These are phyloP conservation scores for Anguilla obscura DNA, from an alignment of 2,797 vertebrate genomes.

Conservation along the genomic window DNA sequence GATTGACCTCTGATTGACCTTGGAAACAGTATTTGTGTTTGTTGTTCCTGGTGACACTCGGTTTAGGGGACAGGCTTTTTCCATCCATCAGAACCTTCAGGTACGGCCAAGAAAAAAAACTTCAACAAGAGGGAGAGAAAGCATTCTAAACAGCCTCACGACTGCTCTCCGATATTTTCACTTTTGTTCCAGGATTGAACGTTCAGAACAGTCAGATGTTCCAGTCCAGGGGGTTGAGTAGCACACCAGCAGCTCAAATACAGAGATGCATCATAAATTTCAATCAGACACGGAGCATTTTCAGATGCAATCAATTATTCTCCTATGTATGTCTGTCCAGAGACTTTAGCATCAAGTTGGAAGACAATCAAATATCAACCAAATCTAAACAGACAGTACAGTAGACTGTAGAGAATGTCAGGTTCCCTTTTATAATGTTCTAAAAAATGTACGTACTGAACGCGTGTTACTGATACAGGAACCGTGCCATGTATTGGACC, in stretches of 20 bases:
- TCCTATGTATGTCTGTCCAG: neutral
- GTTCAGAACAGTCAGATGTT: neutral
- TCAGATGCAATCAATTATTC: neutral
- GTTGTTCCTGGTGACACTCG: neutral
- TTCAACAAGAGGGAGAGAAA: neutral
- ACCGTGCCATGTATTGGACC: neutral
- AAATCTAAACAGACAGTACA: neutral
- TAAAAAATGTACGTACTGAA: neutral
- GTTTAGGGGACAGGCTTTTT: neutral
- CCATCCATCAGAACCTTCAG: neutral
- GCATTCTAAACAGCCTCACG: neutral
- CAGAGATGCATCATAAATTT: neutral
- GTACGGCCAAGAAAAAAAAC: neutral
- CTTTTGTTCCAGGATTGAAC: neutral
- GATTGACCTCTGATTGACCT: neutral
- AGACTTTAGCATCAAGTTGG: neutral
- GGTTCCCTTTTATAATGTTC: no score
- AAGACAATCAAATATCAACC: neutral
- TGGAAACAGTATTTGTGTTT: conserved; percentile 12
- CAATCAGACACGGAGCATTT: neutral
- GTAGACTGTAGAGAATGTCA: no score
- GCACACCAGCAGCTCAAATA: neutral
- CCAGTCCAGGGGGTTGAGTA: neutral
- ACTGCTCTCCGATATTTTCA: neutral
- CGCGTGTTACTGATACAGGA: neutral